Base-by-base conservation (phyloP, 2,797 vertebrate genomes). In the Poecilia velifera region DNA sequence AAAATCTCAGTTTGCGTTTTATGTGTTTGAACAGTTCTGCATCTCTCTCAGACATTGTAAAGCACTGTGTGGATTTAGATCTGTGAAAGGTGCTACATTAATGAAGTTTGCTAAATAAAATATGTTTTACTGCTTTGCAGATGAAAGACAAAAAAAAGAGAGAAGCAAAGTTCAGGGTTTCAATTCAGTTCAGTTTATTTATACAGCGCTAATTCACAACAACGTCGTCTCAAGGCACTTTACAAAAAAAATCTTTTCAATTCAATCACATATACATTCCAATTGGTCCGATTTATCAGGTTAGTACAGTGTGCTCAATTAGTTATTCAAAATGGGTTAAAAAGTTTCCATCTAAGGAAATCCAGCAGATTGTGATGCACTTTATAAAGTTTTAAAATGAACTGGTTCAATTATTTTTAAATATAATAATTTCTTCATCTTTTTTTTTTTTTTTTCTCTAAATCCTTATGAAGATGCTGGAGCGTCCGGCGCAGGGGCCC, bases 401-500 rank as follows among this genome's bases (percentile, higher is more conserved):
- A n/a, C 68, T 45, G 12, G 25, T 25, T n/a, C 45, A n/a, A 22
- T 66, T 16, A 41, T 45, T n/a, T 25, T 45, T 25, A 70, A 43
- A 43, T 71, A 16, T 45, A 41, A n/a, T 45, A 0, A 45, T 71
- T 71, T 6, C 39, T n/a, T 43, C 18, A 43, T 43, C 25, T 72
- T 43, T 64, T 71, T 70, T 16, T 1, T 41, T 1, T 41, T 6
- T 41, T 6, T 41, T 3, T 41, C 41, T 80, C 25, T 62, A 39
- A 46, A 57, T 86, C 8, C 76, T 51, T 73, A 41, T 89, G 28
- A 78, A 96, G 96, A 95, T 80, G 87, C 93, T 25, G 96, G 92
- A 0, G 80, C 96, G 31, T 96, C 97, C 0, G 96, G 95, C 25
- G 92, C 95, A 0, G 96, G 95, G 2, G 83, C 94, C 45, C 96